Evolutionary conservation across 1,140 invertebrate genomes (phyloP).

Genomic region (Kradibia gibbosae): DNA sequence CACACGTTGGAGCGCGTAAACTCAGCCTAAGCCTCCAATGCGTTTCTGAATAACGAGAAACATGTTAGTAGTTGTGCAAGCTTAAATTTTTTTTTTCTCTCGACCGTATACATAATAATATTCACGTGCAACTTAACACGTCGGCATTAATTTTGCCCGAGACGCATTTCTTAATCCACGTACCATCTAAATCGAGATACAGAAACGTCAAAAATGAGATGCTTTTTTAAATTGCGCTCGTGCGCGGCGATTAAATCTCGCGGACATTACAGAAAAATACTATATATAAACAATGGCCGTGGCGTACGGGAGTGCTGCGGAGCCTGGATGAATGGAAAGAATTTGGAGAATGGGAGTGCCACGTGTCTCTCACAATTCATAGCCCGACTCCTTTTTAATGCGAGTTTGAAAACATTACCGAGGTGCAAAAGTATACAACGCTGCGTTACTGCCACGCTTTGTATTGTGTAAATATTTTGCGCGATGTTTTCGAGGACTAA

Average conservation of each 20-base stretch:
- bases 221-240: neutral
- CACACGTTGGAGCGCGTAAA: neutral
- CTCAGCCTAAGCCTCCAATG: neutral
- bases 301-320: neutral
- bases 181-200: neutral
- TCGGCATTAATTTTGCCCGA: neutral
- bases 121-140: neutral
- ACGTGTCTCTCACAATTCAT: neutral
- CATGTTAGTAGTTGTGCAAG: neutral
- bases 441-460: neutral
- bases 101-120: neutral
- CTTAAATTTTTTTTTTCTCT: neutral
- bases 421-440: neutral
- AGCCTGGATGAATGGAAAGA: constrained; percentile 61
- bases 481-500: neutral
- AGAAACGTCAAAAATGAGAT: neutral
- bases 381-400: neutral
- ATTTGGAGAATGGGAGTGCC: constrained; percentile 65
- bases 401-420: neutral
- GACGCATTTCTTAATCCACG: neutral
- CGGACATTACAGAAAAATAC: neutral
- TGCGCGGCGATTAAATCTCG: neutral
- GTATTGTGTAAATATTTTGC: neutral
- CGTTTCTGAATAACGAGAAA: neutral
- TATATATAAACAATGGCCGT: neutral